Base-by-base conservation (phyloP, 2,888 invertebrate species). In the Dendrolimus pini region DNA sequence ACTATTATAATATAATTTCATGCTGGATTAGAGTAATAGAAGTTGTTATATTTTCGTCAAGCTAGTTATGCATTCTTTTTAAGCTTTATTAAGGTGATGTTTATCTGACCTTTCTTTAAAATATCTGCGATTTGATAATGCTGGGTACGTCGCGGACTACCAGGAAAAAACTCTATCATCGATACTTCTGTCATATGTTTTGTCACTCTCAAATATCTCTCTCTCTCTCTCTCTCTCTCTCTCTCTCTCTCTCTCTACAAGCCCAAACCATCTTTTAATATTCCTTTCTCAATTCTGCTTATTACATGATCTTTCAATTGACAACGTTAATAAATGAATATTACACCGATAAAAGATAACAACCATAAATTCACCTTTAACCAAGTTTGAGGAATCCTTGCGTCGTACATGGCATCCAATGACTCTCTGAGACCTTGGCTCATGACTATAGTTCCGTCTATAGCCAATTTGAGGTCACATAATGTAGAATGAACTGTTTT, bases 381-480 rank as follows among this genome's bases (percentile, higher is more conserved):
- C 98, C 99, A 99, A 61, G 93, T 93, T 61, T 95, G 95, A 0
- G 99, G 99, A 65, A 99, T 96, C 62, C 98, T 93, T 1, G 98
- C 98, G 80, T 99, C 98, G 77, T 97, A 98, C 97, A 99, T 98
- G 12, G 98, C 96, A 80, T 99, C 98, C 52, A 99, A 88, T 0
- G 98, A 96, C 68, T 96, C 96, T 61, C 96, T 92, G 42, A 99
- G 91, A 30, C 93, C 94, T 76, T 97, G 97, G 74, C 97, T 98
- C 98, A 99, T 99, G 41, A 99, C 96, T 69, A 99, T 98, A 0
- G 98, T 98, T 47, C 99, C 99, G 74, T 99, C 98, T 64, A 99
- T 98, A 12, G 99, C 99, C 63, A 98, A 91, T 81, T 98, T 97
- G 56, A 99, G 91, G 84, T 99, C 97, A 58, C 94, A 94, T 55